Evolutionary conservation across 2,797 vertebrate genomes (phyloP).

Genomic region (Epinephelus malabaricus): DNA sequence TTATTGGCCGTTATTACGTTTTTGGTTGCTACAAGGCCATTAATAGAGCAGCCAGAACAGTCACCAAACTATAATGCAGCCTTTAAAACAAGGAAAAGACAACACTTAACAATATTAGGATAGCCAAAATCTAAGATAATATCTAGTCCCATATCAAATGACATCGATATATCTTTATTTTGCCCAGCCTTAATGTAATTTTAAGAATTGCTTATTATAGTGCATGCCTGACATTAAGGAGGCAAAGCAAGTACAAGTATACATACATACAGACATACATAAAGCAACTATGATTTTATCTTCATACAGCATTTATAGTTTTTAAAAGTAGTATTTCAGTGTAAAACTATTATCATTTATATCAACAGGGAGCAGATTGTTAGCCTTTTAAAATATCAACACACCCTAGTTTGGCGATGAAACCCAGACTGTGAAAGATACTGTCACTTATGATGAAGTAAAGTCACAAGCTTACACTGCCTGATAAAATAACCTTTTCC

Average conservation of each 20-base stretch:
- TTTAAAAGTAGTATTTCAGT: constrained; percentile 11
- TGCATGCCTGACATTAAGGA: neutral
- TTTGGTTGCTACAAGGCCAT: no score
- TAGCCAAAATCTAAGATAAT: no score
- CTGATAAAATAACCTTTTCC: constrained; percentile 70
- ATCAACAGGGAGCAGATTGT: constrained; percentile 2
- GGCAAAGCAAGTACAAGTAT: neutral
- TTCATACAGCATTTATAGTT: neutral
- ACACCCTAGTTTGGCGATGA: neutral
- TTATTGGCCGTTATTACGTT: no score
- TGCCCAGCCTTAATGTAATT: neutral
- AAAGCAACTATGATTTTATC: neutral
- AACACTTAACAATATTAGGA: no score
- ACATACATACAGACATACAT: neutral
- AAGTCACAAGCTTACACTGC: constrained; percentile 45
- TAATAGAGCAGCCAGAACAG: no score
- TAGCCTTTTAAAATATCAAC: constrained; percentile 12
- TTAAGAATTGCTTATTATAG: neutral
- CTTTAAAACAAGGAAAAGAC: no score
- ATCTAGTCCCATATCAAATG: no score
- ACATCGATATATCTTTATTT: no score
- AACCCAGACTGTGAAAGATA: constrained; percentile 22
- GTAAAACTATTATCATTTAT: neutral
- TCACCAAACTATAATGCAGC: no score
- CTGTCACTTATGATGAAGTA: constrained; percentile 49